Conservation (phyloP, 2,797 vertebrate species). For the Eurystomus glaucurus region DNA sequence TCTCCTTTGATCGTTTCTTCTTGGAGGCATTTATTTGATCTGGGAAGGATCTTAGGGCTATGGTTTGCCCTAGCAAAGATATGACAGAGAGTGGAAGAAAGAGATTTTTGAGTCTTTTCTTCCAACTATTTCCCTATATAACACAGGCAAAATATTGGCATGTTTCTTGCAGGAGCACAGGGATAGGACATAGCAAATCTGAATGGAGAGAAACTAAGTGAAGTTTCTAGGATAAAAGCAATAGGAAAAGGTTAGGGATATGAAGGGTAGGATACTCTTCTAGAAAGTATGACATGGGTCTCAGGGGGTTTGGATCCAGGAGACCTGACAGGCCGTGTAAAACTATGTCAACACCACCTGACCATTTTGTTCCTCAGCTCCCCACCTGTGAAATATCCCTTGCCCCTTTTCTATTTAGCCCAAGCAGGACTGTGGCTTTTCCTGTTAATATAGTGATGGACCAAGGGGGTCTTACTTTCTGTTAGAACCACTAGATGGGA, state of each 20-base stretch:
- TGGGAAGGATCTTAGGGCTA: conserved; percentile 71
- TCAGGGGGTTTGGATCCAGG: not conserved
- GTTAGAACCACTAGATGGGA: conserved; percentile 22
- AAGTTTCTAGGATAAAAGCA: conserved; percentile 29
- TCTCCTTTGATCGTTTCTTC: conserved; percentile 67
- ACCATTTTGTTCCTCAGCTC: conserved; percentile 1
- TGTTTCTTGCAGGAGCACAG: conserved; percentile 16
- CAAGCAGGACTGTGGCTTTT: not conserved
- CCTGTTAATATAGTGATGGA: not conserved
- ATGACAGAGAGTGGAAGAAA: conserved; percentile 31
- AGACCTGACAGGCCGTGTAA: not conserved
- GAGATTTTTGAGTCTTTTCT: conserved; percentile 48
- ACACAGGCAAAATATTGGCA: conserved; percentile 62
- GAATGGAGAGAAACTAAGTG: not conserved
- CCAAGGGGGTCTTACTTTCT: not conserved
- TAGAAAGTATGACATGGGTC: not conserved
- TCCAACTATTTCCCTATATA: conserved; percentile 21
- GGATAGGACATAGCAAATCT: not conserved
- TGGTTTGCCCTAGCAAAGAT: conserved; percentile 63
- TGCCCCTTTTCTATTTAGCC: not conserved
- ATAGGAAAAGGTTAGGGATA: not conserved
- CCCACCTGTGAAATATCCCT: not conserved
- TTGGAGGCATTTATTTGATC: conserved; percentile 77
- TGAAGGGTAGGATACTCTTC: not conserved
- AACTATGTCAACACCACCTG: not conserved